Evolutionary conservation across 2,113 vertebrate species (phyloP).

Genomic region (Lepisosteus oculatus): DNA sequence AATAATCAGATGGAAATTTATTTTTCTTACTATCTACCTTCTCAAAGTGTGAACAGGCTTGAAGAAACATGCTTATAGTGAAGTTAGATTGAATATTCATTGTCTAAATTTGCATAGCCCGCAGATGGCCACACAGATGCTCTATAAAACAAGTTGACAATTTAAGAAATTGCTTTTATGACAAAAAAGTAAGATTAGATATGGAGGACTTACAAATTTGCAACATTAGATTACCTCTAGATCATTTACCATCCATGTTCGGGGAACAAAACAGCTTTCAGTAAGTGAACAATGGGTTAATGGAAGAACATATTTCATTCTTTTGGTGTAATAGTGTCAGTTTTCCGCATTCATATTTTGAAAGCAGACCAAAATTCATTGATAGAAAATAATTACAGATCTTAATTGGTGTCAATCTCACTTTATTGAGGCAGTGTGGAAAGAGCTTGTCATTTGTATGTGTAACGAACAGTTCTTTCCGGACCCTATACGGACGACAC

Average conservation of each 20-base stretch:
- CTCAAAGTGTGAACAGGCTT: constrained; percentile 53
- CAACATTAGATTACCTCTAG: constrained; percentile 22
- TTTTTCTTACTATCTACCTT: constrained; percentile 40
- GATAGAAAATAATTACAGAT: constrained; percentile 3
- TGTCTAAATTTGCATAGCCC: constrained; percentile 58
- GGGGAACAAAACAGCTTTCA: not conserved
- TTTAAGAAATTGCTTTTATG: constrained; percentile 65
- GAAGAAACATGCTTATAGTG: constrained; percentile 54
- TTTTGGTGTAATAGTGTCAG: not conserved
- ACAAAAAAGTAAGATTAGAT: constrained; percentile 65
- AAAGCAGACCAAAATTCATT: not conserved
- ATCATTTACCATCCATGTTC: constrained; percentile 1
- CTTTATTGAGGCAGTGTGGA: not conserved
- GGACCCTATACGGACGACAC: no score
- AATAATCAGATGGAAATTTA: constrained; percentile 64
- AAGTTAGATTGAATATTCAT: constrained; percentile 70
- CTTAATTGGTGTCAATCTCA: not conserved
- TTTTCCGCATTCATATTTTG: not conserved
- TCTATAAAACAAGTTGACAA: constrained; percentile 56
- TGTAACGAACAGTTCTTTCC: no score
- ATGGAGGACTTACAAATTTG: constrained; percentile 50
- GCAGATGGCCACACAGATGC: constrained; percentile 70
- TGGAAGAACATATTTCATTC: not conserved
- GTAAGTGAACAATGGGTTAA: not conserved
- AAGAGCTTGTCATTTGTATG: not conserved